A percentile compares a stretch with the other conserved stretches of the same genome.
Evolutionary conservation across 2,113 vertebrate species (phyloP).

Genomic region (Bos indicus): DNA sequence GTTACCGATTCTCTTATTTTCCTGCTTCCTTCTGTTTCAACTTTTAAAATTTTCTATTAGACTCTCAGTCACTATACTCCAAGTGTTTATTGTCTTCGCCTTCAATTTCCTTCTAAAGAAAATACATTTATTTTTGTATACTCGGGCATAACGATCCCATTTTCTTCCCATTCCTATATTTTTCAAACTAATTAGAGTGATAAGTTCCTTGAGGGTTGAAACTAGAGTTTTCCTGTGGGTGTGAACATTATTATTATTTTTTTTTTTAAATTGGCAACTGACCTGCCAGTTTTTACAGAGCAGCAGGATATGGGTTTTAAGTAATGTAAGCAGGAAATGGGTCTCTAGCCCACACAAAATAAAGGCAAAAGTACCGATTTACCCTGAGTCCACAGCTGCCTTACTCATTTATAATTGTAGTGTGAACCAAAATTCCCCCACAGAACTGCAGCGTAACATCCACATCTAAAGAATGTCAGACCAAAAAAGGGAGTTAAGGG

Average conservation of each 20-base stretch:
- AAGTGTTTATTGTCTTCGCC: constrained; percentile 25
- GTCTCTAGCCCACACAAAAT: constrained; percentile 62
- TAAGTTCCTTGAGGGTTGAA: constrained; percentile 54
- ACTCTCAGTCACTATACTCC: neutral
- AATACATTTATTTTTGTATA: constrained; percentile 54
- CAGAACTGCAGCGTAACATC: neutral
- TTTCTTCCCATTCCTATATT: constrained; percentile 65
- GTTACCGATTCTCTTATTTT: constrained; percentile 36
- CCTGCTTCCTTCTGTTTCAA: constrained; percentile 39
- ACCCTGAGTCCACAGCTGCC: constrained; percentile 38
- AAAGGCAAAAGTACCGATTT: constrained; percentile 55
- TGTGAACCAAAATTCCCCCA: constrained; percentile 31
- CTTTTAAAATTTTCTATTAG: constrained; percentile 9
- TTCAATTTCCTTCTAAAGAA: constrained; percentile 52
- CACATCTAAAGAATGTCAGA: neutral
- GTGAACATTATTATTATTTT: constrained; percentile 64
- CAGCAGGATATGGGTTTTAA: constrained; percentile 68
- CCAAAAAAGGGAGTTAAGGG: neutral
- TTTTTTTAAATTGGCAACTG: constrained; percentile 63
- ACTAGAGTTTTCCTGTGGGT: constrained; percentile 48
- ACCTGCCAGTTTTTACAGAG: constrained; percentile 59
- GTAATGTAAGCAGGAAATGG: constrained; percentile 66
- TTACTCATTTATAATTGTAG: constrained; percentile 61
- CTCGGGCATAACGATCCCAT: constrained; percentile 38
- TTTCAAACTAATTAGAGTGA: constrained; percentile 68